Evolutionary conservation across 2,888 invertebrate species (phyloP).

Genomic region (Heliconius charithonia): DNA sequence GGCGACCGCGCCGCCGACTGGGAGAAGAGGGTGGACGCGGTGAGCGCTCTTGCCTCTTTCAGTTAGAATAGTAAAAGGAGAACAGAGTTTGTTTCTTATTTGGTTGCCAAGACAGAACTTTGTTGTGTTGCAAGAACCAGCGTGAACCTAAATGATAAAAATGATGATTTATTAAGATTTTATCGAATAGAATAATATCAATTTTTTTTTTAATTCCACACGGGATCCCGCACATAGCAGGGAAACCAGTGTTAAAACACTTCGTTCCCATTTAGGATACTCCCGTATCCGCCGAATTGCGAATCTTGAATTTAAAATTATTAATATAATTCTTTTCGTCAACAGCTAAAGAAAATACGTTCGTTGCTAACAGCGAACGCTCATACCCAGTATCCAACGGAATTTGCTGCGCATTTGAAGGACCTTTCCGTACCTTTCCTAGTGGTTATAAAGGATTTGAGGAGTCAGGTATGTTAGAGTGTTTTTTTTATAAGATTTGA

Average conservation of each 20-base stretch:
- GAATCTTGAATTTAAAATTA: neutral
- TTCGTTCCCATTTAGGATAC: too few species aligned
- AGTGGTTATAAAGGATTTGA: slow-evolving; percentile 91
- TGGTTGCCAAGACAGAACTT: too few species aligned
- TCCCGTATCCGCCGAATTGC: neutral
- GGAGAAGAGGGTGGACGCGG: slow-evolving; percentile 96
- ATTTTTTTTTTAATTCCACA: too few species aligned
- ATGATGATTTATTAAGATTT: too few species aligned
- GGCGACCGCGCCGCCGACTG: slow-evolving; percentile 94
- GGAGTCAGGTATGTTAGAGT: slow-evolving; percentile 86
- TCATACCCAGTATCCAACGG: slow-evolving; percentile 84
- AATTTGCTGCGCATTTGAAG: slow-evolving; percentile 90
- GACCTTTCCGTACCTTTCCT: slow-evolving; percentile 92
- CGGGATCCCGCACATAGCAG: too few species aligned
- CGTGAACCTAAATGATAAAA: too few species aligned
- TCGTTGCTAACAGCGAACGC: slow-evolving; percentile 93
- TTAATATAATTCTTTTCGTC: slow-evolving; percentile 33
- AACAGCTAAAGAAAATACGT: slow-evolving; percentile 92
- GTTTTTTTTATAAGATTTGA: neutral
- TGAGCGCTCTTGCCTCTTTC: too few species aligned
- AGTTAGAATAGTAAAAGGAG: neutral
- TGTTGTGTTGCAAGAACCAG: too few species aligned
- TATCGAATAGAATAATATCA: too few species aligned
- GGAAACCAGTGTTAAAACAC: too few species aligned
- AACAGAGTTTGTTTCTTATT: neutral